Percentiles rank a stretch among this genome's conserved stretches.
Conservation (phyloP, 30 jellyfish, hydroid and myxozoan genomes). For the Aurelia aurita region DNA sequence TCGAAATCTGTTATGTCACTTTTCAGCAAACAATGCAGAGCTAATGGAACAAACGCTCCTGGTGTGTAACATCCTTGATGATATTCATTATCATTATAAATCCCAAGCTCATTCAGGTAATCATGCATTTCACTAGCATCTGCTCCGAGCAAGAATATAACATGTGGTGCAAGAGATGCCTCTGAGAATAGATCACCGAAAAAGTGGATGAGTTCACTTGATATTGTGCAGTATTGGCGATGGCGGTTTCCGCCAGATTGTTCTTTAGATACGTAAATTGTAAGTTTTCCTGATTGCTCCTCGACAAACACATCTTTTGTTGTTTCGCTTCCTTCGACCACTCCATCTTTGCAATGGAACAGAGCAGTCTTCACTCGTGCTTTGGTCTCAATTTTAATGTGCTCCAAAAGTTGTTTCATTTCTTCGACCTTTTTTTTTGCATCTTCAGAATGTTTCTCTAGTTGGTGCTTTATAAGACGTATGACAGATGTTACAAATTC, state of each 20-base stretch:
- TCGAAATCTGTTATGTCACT: conserved; percentile 54
- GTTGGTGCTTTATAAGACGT: conserved; percentile 69
- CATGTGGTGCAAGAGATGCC: conserved; percentile 2
- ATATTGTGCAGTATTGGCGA: not conserved
- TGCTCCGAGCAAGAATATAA: not conserved
- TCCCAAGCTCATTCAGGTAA: conserved; percentile 23
- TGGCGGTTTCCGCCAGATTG: too few relatives aligned
- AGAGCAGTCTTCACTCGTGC: conserved; percentile 5
- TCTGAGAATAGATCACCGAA: not conserved
- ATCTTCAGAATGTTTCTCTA: not conserved
- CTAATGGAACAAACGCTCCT: conserved; percentile 81
- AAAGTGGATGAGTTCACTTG: not conserved
- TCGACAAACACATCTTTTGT: conserved; percentile 12
- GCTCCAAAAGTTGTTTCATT: not conserved
- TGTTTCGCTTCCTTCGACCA: conserved; percentile 11
- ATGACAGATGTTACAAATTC: conserved; percentile 46
- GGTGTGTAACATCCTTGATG: conserved; percentile 9
- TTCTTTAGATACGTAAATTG: conserved; percentile 12
- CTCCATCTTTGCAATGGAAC: not conserved
- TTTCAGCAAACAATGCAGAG: conserved; percentile 55
- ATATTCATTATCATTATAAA: not conserved
- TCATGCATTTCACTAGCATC: not conserved
- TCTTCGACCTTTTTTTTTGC: conserved; percentile 1
- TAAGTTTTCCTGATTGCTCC: not conserved
- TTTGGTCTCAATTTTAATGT: not conserved